A percentile compares a stretch with the other conserved stretches of the same genome.
Conservation (phyloP, 2,888 invertebrate species). For the Nomada fucata region DNA sequence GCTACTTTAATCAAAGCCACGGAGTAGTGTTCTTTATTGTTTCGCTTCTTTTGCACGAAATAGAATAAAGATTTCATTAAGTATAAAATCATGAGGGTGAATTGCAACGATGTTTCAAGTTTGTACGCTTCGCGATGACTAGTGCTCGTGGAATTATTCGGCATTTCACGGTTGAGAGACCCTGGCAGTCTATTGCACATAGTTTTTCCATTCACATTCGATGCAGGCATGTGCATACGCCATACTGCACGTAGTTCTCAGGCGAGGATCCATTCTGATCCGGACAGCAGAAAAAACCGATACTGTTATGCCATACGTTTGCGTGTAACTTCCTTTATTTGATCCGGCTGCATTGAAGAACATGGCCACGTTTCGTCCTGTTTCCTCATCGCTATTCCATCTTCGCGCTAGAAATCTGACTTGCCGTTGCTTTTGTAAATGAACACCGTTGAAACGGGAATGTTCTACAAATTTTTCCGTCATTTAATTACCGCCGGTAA, state of each 20-base stretch:
- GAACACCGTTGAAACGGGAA: background rate
- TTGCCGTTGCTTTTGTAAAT: constrained; percentile 9
- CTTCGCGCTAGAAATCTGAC: constrained; percentile 32
- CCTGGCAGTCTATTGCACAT: constrained; percentile 49
- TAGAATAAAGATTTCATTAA: too few relatives aligned
- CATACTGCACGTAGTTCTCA: constrained; percentile 43
- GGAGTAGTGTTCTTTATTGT: too few relatives aligned
- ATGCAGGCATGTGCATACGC: constrained; percentile 49
- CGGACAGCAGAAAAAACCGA: constrained; percentile 64
- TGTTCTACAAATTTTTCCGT: background rate
- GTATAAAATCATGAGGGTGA: too few relatives aligned
- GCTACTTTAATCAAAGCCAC: too few relatives aligned
- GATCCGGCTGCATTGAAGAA: constrained; percentile 49
- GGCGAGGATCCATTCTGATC: constrained; percentile 62
- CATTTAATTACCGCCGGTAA: too few relatives aligned
- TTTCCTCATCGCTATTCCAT: constrained; percentile 47
- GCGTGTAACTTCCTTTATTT: constrained; percentile 65
- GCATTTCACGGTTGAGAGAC: constrained; percentile 57
- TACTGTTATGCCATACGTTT: constrained; percentile 65
- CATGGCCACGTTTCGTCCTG: constrained; percentile 23
- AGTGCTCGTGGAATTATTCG: background rate
- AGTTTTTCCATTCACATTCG: constrained; percentile 51
- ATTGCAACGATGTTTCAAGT: too few relatives aligned
- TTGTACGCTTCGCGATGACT: background rate
- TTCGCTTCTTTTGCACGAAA: too few relatives aligned